These are phyloP conservation scores for Macrobrachium rosenbergii DNA, from an alignment of 1,140 invertebrate genomes.

Conservation along the genomic window DNA sequence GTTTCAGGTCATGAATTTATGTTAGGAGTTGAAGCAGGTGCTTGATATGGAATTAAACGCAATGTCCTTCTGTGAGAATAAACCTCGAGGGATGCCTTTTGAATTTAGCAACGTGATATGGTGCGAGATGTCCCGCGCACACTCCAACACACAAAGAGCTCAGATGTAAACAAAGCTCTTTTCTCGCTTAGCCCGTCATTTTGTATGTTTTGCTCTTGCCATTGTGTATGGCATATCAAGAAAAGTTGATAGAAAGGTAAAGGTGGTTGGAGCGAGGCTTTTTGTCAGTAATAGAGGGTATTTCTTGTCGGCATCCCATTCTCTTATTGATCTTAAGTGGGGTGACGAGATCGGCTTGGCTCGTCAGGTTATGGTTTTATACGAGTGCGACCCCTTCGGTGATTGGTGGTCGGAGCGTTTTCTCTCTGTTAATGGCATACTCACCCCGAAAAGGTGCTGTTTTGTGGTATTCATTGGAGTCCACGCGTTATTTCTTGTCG, in stretches of 20 bases:
- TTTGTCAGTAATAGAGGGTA: constrained; percentile 28
- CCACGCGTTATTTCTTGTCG: constrained; percentile 64
- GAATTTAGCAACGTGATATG: constrained; percentile 55
- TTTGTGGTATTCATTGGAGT: constrained; percentile 66
- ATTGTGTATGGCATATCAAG: constrained; percentile 22
- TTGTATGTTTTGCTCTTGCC: constrained; percentile 34
- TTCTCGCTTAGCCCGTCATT: constrained; percentile 44
- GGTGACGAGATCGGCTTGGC: constrained; percentile 63
- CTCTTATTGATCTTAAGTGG: constrained; percentile 64
- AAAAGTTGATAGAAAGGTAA: constrained; percentile 24
- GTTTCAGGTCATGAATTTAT: no score
- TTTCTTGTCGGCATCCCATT: constrained; percentile 64
- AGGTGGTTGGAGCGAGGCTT: constrained; percentile 5
- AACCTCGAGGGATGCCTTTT: constrained; percentile 1
- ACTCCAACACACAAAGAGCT: constrained; percentile 65
- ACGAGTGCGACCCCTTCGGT: constrained; percentile 64
- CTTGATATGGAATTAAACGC: background rate
- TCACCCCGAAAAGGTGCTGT: constrained; percentile 66
- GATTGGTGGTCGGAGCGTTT: constrained; percentile 66
- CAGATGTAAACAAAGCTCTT: constrained; percentile 64
- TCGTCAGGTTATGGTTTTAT: constrained; percentile 67
- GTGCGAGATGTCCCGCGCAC: constrained; percentile 63
- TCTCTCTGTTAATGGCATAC: constrained; percentile 66
- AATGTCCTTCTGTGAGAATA: background rate
- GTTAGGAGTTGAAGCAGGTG: constrained; percentile 27